Percentiles rank a stretch among this genome's conserved stretches.
phyloP scores from a whole-genome alignment of 2,797 vertebrate genomes.

The Todus mexicanus region DNA sequence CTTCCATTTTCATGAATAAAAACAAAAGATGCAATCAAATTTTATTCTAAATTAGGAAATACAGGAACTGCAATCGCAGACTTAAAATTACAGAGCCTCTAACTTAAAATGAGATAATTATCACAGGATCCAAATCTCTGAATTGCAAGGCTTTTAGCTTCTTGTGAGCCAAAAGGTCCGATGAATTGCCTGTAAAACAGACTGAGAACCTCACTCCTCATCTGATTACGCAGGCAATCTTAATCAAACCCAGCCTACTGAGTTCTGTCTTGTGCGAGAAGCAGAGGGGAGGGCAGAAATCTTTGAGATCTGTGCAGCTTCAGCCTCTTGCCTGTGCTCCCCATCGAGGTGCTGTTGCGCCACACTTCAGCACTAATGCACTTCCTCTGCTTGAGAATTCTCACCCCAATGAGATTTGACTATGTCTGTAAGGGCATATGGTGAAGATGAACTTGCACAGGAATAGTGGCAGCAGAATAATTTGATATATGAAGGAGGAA shows the following conservation, averaged over 20 bases:
- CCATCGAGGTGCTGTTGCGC: not conserved
- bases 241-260: not conserved
- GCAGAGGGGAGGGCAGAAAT: not conserved
- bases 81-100: not conserved
- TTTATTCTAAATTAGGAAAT: not conserved
- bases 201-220: not conserved
- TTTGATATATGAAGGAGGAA: not conserved
- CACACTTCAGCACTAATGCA: no score
- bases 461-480: not conserved
- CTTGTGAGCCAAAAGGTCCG: not conserved
- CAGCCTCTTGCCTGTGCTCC: not conserved
- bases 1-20: not conserved
- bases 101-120: not conserved
- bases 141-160: not conserved
- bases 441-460: not conserved
- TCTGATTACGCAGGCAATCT: no score
- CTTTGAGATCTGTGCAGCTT: not conserved
- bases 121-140: not conserved
- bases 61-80: not conserved
- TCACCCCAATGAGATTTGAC: rapidly evolving
- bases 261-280: rapidly evolving
- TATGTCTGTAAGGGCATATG: not conserved
- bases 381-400: not conserved
- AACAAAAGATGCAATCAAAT: not conserved
- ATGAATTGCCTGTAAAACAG: not conserved